A percentile compares a stretch with the other conserved stretches of the same genome.
Evolutionary conservation across 2,888 invertebrate genomes (phyloP).

Genomic region (Microctonus hyperodae): DNA sequence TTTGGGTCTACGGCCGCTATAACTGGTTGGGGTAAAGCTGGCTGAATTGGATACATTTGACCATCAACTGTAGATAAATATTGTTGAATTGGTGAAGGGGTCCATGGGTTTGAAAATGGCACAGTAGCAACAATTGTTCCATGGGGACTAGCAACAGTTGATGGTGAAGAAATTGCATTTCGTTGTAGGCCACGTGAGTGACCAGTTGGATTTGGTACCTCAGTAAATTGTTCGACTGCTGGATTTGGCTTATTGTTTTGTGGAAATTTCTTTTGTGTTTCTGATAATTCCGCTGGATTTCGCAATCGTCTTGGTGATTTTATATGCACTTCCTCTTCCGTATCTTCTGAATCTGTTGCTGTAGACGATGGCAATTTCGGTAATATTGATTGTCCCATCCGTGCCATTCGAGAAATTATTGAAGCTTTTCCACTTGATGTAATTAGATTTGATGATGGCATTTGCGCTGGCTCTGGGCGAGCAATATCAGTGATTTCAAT

Average conservation of each 20-base stretch:
- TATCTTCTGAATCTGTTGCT: constrained; percentile 64
- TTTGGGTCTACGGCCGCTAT: constrained; percentile 60
- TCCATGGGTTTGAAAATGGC: constrained; percentile 29
- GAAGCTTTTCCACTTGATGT: constrained; percentile 58
- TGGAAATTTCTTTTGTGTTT: background rate
- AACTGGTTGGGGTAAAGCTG: constrained; percentile 43
- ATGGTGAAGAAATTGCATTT: constrained; percentile 19
- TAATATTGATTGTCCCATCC: constrained; percentile 68
- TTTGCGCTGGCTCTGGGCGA: constrained; percentile 30
- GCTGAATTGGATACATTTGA: constrained; percentile 48
- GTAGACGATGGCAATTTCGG: constrained; percentile 56
- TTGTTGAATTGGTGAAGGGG: constrained; percentile 39
- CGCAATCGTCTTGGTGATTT: constrained; percentile 32
- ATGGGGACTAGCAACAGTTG: constrained; percentile 23
- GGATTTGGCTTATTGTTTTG: background rate
- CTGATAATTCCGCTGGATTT: background rate
- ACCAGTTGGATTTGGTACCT: background rate
- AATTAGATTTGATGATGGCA: constrained; percentile 30
- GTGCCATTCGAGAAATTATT: constrained; percentile 67
- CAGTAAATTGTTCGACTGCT: background rate
- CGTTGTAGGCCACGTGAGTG: constrained; percentile 9
- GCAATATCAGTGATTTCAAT: constrained; percentile 50
- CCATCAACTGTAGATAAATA: constrained; percentile 48
- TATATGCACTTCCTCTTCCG: constrained; percentile 49
- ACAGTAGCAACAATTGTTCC: constrained; percentile 26